Conservation (phyloP, 2,797 vertebrate species). For the Tokudaia muenninki region DNA sequence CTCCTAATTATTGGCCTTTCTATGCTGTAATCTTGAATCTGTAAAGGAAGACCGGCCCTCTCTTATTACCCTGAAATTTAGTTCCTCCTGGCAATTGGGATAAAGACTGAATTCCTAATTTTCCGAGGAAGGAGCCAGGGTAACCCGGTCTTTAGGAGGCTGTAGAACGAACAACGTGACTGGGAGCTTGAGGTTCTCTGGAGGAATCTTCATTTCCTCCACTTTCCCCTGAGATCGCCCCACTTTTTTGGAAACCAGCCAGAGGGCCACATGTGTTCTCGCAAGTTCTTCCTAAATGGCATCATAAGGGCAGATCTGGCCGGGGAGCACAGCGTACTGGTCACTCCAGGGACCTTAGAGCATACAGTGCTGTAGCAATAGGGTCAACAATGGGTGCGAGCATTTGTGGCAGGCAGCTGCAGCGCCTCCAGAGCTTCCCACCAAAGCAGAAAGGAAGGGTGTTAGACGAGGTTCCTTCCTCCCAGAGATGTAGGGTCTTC, state of each 20-base stretch:
- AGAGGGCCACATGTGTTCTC: neutral
- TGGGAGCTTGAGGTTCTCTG: neutral
- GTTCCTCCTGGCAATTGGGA: neutral
- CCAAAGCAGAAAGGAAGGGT: neutral
- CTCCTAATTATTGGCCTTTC: neutral
- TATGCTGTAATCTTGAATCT: neutral
- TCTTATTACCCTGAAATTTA: neutral
- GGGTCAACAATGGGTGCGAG: neutral
- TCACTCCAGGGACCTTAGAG: slow-evolving; percentile 2
- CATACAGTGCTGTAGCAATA: neutral
- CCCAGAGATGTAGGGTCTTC: neutral
- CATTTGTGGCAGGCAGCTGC: neutral
- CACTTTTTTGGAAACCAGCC: neutral
- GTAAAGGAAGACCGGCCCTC: neutral
- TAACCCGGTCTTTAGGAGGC: neutral
- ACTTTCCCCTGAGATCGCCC: neutral
- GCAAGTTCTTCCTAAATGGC: neutral
- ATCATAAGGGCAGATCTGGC: slow-evolving; percentile 20
- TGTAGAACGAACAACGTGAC: neutral
- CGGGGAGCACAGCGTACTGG: neutral
- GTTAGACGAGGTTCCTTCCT: neutral
- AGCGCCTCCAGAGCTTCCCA: neutral
- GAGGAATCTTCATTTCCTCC: neutral
- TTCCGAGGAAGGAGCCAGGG: neutral
- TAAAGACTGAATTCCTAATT: neutral